Percentiles rank a stretch among this genome's conserved stretches.
Evolutionary conservation across 2,888 invertebrate genomes (phyloP).

Genomic region (Bugulina stolonifera): DNA sequence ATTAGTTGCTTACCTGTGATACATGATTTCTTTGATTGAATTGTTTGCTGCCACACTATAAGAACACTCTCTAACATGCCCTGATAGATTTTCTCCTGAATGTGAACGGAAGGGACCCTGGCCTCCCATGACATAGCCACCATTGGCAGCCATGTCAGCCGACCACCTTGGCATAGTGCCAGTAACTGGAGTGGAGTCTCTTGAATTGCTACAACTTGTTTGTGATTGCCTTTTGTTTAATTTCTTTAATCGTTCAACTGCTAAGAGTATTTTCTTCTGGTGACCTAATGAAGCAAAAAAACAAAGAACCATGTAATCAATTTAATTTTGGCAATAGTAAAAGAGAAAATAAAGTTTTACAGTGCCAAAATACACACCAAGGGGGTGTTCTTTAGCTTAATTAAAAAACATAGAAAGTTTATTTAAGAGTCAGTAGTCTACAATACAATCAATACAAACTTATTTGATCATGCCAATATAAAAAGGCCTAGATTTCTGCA

Average conservation of each 20-base stretch:
- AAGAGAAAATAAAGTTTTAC: not conserved
- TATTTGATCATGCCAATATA: too few relatives aligned
- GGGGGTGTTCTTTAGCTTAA: conserved; percentile 11
- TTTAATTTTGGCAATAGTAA: too few relatives aligned
- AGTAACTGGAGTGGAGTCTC: conserved; percentile 3
- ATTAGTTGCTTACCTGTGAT: conserved; percentile 19
- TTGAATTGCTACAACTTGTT: conserved; percentile 3
- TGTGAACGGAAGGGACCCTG: not conserved
- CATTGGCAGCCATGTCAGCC: conserved; percentile 23
- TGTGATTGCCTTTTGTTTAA: conserved; percentile 44
- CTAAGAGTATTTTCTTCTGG: conserved; percentile 94
- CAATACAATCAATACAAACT: too few relatives aligned
- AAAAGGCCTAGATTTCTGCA: too few relatives aligned
- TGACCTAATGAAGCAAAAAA: conserved; percentile 65
- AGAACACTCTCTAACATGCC: not conserved
- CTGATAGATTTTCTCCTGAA: conserved; percentile 15
- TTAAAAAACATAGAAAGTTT: conserved; percentile 2
- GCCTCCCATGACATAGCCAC: not conserved
- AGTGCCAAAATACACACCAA: conserved; percentile 13
- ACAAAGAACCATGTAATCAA: too few relatives aligned
- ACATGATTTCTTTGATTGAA: conserved; percentile 17
- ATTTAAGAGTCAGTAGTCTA: too few relatives aligned
- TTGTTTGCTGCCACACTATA: conserved; percentile 9
- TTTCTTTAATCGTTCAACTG: conserved; percentile 92
- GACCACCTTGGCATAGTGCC: conserved; percentile 24